Evolutionary conservation across 1,140 invertebrate genomes (phyloP).

Genomic region (Drosophila neocordata): DNA sequence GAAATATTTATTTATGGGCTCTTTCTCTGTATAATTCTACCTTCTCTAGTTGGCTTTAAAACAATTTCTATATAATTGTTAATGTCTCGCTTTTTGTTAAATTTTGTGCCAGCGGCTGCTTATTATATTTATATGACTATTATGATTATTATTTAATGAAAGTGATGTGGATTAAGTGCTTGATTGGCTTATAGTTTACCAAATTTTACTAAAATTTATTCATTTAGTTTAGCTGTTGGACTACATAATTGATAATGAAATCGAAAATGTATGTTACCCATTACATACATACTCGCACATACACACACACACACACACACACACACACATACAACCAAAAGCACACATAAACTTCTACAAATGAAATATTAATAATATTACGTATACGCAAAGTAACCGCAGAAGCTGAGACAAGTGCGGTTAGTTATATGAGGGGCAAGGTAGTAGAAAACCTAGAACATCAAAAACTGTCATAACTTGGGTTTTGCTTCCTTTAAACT

Average conservation of each 20-base stretch:
- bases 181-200: not conserved
- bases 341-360: not conserved
- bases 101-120: slow-evolving; percentile 36
- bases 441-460: not conserved
- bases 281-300: too few relatives aligned
- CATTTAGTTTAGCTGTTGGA: not conserved
- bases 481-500: too few relatives aligned
- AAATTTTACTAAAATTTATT: not conserved
- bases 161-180: slow-evolving; percentile 43
- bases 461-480: not conserved
- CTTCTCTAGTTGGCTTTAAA: not conserved
- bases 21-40: not conserved
- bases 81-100: not conserved
- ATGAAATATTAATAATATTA: slow-evolving; percentile 21
- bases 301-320: not conserved
- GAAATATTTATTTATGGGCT: slow-evolving; percentile 40
- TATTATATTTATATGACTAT: slow-evolving; percentile 7
- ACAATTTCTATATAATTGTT: not conserved
- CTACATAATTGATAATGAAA: not conserved
- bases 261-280: not conserved
- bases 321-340: not conserved
- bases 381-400: slow-evolving; percentile 24
- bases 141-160: slow-evolving; percentile 33
- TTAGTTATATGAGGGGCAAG: not conserved
- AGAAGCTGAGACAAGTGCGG: not conserved